phyloP scores from a whole-genome alignment of 1,140 invertebrate species.

The Bombus sibiricus region DNA sequence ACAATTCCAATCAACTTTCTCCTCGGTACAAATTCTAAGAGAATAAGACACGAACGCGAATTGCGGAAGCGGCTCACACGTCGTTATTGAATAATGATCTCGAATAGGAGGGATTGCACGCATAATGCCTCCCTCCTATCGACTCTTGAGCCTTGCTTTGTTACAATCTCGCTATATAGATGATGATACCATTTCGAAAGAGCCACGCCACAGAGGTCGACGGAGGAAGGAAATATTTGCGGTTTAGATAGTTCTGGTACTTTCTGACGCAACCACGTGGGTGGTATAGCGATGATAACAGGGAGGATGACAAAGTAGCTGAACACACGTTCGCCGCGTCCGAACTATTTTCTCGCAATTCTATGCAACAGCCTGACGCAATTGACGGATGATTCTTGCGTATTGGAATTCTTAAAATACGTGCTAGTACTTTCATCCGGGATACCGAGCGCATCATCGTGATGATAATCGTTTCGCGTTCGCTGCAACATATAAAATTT shows the following conservation, averaged over 20 bases:
- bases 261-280: constrained; percentile 56
- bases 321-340: constrained; percentile 10
- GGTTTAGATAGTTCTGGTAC: constrained; percentile 57
- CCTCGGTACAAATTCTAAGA: constrained; percentile 29
- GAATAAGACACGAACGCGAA: constrained; percentile 4
- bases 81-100: constrained; percentile 56
- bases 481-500: constrained; percentile 30
- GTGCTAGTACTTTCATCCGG: constrained; percentile 34
- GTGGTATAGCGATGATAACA: constrained; percentile 25
- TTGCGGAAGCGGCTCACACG: constrained; percentile 52
- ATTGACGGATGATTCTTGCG: constrained; percentile 23
- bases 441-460: constrained; percentile 13
- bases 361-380: constrained; percentile 13
- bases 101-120: constrained; percentile 31
- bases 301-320: constrained; percentile 13
- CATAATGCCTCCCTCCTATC: constrained; percentile 29
- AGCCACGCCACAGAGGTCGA: constrained; percentile 52
- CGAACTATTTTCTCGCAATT: constrained; percentile 24
- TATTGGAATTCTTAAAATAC: constrained; percentile 43
- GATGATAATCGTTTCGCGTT: constrained; percentile 18
- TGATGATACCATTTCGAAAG: constrained; percentile 59
- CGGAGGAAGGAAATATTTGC: constrained; percentile 41
- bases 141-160: constrained; percentile 44
- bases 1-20: constrained; percentile 43
- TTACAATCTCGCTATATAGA: constrained; percentile 47